These are phyloP conservation scores for Nemotelus pantherinus DNA, from an alignment of 2,888 invertebrate genomes.

Conservation along the genomic window DNA sequence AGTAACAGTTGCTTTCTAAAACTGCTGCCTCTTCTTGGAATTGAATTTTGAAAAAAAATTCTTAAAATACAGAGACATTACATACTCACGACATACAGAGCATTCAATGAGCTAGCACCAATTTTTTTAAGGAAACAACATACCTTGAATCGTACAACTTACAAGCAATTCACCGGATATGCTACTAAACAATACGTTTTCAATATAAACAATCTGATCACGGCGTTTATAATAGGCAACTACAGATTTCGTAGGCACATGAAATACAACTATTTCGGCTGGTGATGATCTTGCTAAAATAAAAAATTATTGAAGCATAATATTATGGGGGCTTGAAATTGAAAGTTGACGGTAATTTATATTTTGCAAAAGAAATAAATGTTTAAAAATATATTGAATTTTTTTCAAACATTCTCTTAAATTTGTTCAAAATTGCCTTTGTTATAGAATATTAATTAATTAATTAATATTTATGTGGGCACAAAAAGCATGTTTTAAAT, in stretches of 20 bases:
- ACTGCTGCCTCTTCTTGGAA: too few relatives aligned
- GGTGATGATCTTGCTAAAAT: constrained; percentile 50
- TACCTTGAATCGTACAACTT: constrained; percentile 57
- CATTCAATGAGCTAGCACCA: too few relatives aligned
- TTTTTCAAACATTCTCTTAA: too few relatives aligned
- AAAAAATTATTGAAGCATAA: too few relatives aligned
- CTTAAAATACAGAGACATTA: too few relatives aligned
- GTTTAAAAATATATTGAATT: too few relatives aligned
- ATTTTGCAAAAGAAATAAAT: background rate
- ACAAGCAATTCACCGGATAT: constrained; percentile 65
- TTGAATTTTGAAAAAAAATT: too few relatives aligned
- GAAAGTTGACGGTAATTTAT: constrained; percentile 37
- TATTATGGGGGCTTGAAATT: constrained; percentile 56
- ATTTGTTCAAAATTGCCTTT: too few relatives aligned
- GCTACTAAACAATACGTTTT: constrained; percentile 63
- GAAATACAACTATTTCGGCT: constrained; percentile 58
- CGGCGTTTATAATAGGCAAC: constrained; percentile 60
- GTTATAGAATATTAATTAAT: background rate
- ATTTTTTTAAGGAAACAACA: background rate
- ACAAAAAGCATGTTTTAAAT: constrained; percentile 44
- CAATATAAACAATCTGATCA: constrained; percentile 57
- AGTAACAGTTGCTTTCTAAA: too few relatives aligned
- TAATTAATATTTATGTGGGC: background rate
- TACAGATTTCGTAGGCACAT: constrained; percentile 58
- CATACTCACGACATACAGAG: too few relatives aligned